Conservation (phyloP, 1,140 invertebrate genomes). For the Trypoxylus dichotomus region DNA sequence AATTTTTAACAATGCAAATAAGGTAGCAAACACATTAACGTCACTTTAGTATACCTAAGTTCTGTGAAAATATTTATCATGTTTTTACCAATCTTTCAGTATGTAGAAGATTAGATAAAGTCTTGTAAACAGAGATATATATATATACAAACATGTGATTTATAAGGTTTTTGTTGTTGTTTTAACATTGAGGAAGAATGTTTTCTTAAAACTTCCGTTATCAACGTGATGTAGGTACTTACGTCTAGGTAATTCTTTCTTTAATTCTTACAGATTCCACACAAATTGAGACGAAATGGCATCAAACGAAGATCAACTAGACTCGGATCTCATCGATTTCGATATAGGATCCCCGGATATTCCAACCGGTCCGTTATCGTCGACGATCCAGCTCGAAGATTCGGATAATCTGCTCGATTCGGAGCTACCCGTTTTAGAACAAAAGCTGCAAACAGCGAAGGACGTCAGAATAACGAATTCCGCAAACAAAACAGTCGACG, state of each 20-base stretch:
- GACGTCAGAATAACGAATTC: slow-evolving; percentile 3
- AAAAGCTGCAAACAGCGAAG: slow-evolving; percentile 42
- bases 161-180: background rate
- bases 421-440: slow-evolving; percentile 46
- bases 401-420: slow-evolving; percentile 48
- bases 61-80: background rate
- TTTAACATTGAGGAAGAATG: background rate
- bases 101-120: background rate
- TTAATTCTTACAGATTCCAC: background rate
- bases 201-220: background rate
- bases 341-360: slow-evolving; percentile 10
- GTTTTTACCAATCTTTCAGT: background rate
- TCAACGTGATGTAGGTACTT: background rate
- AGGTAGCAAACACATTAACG: background rate
- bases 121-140: background rate
- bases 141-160: background rate
- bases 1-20: background rate
- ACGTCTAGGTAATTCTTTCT: background rate
- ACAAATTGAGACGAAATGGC: background rate
- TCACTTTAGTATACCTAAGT: background rate
- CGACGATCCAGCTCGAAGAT: background rate
- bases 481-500: slow-evolving; percentile 38
- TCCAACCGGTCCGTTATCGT: background rate
- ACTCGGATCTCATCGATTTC: slow-evolving; percentile 20
- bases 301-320: background rate